phyloP scores from a whole-genome alignment of 2,888 invertebrate species.

The Aquatica leii region DNA sequence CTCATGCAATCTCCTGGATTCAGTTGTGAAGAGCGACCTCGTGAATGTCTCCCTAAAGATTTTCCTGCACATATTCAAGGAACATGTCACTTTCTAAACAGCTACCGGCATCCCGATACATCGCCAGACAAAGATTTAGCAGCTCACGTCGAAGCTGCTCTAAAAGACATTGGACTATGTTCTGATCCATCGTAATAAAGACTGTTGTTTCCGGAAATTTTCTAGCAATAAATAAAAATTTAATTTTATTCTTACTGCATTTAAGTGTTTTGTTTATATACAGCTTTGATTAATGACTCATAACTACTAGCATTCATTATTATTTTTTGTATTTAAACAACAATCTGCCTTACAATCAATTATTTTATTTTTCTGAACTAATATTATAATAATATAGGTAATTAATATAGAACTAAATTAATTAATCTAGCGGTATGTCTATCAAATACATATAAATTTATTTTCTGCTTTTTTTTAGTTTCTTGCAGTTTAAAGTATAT shows the following conservation, averaged over 20 bases:
- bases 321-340: neutral
- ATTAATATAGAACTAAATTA: no score
- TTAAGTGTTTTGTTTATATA: neutral
- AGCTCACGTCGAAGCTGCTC: slow-evolving; percentile 73
- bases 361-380: no score
- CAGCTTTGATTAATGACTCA: slow-evolving; percentile 11
- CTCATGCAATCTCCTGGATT: slow-evolving; percentile 80
- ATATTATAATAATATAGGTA: no score
- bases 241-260: slow-evolving; percentile 6
- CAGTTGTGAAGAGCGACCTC: slow-evolving; percentile 76
- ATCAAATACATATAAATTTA: no score
- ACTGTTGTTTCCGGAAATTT: slow-evolving; percentile 16
- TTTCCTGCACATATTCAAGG: slow-evolving; percentile 81
- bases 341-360: no score
- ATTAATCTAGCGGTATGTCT: no score
- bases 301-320: no score
- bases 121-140: slow-evolving; percentile 68
- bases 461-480: no score
- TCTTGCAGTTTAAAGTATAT: no score
- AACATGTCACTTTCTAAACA: slow-evolving; percentile 86
- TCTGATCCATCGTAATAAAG: slow-evolving; percentile 42
- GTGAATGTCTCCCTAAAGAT: slow-evolving; percentile 82
- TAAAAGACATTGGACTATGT: slow-evolving; percentile 69
- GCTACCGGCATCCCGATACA: slow-evolving; percentile 77
- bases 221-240: slow-evolving; percentile 25